Percentiles rank a stretch among this genome's conserved stretches.
phyloP scores from a whole-genome alignment of 2,888 invertebrate species.

The Melolontha melolontha region DNA sequence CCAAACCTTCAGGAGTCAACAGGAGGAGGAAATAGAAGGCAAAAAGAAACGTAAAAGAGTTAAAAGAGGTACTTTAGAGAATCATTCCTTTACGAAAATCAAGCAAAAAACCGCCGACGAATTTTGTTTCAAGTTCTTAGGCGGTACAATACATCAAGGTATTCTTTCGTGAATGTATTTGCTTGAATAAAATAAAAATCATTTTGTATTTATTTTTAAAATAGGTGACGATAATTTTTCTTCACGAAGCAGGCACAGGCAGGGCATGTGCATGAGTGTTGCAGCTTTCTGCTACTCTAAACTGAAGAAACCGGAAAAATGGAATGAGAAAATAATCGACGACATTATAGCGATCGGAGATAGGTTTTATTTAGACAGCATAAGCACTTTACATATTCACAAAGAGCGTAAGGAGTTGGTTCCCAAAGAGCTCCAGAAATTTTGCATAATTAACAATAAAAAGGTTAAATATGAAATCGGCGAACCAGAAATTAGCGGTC shows the following conservation, averaged over 20 bases:
- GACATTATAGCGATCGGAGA: constrained; percentile 70
- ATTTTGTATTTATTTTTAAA: constrained; percentile 9
- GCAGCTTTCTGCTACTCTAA: constrained; percentile 72
- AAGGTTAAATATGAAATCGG: constrained; percentile 63
- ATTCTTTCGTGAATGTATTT: background rate
- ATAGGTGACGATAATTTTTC: constrained; percentile 58
- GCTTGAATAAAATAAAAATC: background rate
- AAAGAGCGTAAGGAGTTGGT: constrained; percentile 50
- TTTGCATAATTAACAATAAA: constrained; percentile 55
- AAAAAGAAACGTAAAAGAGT: constrained; percentile 56
- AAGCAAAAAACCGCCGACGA: constrained; percentile 58
- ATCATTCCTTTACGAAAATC: constrained; percentile 63
- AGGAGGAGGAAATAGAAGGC: constrained; percentile 56
- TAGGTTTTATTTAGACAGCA: constrained; percentile 63
- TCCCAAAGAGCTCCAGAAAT: constrained; percentile 35
- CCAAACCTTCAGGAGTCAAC: constrained; percentile 62
- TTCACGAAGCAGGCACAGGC: constrained; percentile 59
- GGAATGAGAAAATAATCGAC: constrained; percentile 73
- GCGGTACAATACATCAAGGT: constrained; percentile 62
- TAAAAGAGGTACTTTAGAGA: constrained; percentile 61
- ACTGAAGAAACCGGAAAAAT: constrained; percentile 71
- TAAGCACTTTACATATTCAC: constrained; percentile 58
- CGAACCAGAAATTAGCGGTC: constrained; percentile 62
- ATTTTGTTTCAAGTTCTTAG: constrained; percentile 60
- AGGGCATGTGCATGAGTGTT: constrained; percentile 71